Base-by-base conservation (phyloP, 2,113 vertebrate species). In the Rhabdomys dilectus region DNA sequence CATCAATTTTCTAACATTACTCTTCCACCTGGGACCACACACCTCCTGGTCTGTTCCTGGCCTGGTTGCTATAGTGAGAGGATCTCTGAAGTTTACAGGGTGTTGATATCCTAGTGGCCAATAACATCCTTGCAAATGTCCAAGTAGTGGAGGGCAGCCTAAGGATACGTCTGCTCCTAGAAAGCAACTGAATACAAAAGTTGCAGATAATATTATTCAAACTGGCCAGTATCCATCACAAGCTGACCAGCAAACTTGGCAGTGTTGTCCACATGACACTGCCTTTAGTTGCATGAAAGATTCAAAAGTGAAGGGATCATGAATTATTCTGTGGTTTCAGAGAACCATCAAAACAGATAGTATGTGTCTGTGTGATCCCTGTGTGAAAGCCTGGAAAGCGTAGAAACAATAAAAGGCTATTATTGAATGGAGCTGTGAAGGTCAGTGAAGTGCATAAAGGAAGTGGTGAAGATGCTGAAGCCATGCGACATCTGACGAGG, bases 1-100 rank as follows among this genome's bases (percentile, higher is more conserved):
- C 97, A 96, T 97, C 96, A 58, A 88, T 96, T 97, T 58, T 58
- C 22, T 3, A n/a, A n/a, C 36, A n/a, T 58, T n/a, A n/a, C 5
- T 7, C 24, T 81, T 81, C n/a, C 53, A 22, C 19, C 2, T 80
- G 21, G 17, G 31, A 80, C 19, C 77, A 80, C 9, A 80, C 29
- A 19, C 77, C 2, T 9, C 34, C 56, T 80, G 6, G 10, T 7
- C 21, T 81, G 53, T n/a, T 81, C 51, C 10, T 24, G 34, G 53
- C 34, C 53, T 58, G 34, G 19, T 81, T 81, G 11, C 11, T 13
- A 81, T 81, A 36, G 36, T 21, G 21, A 58, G 1, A 58, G 36
- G 34, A 58, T n/a, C 5, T n/a, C 19, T 58, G 51, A 17, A 36
- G 10, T 9, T 80, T 42, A 80, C 1, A 56, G 34, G 31, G 36